Evolutionary conservation across 2,888 invertebrate genomes (phyloP).

Genomic region (Odontothrips loti): DNA sequence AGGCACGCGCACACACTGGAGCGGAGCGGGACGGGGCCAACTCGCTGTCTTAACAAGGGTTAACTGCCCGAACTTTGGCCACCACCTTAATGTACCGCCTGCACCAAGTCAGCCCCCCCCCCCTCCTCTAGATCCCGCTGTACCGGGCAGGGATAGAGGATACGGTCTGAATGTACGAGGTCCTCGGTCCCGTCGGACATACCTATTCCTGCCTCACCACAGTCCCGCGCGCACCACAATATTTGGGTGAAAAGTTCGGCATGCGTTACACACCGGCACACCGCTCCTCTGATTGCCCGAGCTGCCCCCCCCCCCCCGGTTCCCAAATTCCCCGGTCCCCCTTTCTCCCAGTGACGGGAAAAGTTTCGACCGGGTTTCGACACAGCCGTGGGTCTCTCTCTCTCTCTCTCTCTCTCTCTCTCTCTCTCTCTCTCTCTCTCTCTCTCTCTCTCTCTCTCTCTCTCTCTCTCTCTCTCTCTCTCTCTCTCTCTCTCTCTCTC

Average conservation of each 20-base stretch:
- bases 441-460: too few relatives aligned
- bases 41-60: too few relatives aligned
- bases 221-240: neutral
- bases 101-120: too few relatives aligned
- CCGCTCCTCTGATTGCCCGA: neutral
- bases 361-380: neutral
- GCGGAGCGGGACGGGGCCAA: too few relatives aligned
- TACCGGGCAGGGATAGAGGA: too few relatives aligned
- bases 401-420: neutral
- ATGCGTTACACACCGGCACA: neutral
- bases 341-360: neutral
- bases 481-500: neutral
- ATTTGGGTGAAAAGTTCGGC: neutral
- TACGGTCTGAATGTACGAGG: too few relatives aligned
- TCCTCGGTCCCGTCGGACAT: too few relatives aligned
- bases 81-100: too few relatives aligned
- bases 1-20: too few relatives aligned
- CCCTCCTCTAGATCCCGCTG: too few relatives aligned
- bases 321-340: neutral
- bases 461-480: neutral
- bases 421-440: neutral
- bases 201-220: too few relatives aligned
- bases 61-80: too few relatives aligned
- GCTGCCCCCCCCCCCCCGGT: neutral
- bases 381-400: neutral